A percentile compares a stretch with the other conserved stretches of the same genome.
Evolutionary conservation across 1,140 invertebrate genomes (phyloP).

Genomic region (Palaemon carinicauda): DNA sequence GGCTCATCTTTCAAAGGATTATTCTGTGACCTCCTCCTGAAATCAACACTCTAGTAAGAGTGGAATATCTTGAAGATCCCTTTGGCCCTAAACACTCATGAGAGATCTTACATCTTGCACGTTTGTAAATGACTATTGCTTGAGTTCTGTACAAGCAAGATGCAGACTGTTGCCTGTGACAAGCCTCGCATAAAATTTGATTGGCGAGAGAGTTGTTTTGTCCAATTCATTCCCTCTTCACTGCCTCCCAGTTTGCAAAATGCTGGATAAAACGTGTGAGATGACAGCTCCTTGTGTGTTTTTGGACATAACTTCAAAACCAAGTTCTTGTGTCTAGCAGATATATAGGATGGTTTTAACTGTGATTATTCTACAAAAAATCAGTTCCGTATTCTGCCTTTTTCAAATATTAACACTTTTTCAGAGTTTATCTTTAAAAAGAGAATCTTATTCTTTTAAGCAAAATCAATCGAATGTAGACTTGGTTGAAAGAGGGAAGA

Average conservation of each 20-base stretch:
- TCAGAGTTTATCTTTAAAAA: neutral
- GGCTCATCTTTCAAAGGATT: slow-evolving; percentile 71
- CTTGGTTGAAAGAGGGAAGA: neutral
- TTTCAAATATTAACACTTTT: neutral
- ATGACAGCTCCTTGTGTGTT: no score
- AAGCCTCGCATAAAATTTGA: no score
- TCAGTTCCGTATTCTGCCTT: no score
- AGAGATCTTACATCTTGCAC: neutral
- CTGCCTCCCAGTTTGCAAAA: no score
- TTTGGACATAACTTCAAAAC: no score
- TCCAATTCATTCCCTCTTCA: no score
- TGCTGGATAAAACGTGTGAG: no score
- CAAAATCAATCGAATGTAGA: neutral
- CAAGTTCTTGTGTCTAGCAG: no score
- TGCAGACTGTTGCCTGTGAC: no score
- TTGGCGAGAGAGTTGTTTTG: no score
- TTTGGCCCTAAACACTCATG: neutral
- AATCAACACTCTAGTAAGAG: neutral
- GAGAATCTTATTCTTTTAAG: neutral
- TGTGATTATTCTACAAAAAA: no score
- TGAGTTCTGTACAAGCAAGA: neutral
- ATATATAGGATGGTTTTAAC: no score
- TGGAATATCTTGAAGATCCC: neutral
- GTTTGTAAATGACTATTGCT: neutral
- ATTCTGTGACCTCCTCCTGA: slow-evolving; percentile 10